Base-by-base conservation (phyloP, 1,140 invertebrate genomes). In the Tyrophagus putrescentiae region DNA sequence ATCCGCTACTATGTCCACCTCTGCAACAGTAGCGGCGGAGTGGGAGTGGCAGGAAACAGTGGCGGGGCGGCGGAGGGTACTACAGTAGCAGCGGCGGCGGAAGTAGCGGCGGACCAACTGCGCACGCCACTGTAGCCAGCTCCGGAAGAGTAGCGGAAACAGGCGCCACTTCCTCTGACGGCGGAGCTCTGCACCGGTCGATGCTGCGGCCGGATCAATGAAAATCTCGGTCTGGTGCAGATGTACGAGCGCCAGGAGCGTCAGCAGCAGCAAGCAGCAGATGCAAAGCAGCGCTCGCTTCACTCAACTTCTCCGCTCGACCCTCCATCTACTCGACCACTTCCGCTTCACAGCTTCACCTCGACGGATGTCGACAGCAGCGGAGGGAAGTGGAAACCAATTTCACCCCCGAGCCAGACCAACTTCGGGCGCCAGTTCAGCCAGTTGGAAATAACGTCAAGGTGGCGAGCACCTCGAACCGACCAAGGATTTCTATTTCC, bases 1-100 rank as follows among this genome's bases (percentile, higher is more conserved):
- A 83, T 89, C 44, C 80, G 84, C 64, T 87, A 84, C 68, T 87
- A 91, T 65, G 76, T 90, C 61, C 80, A 76, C 18, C 70, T 84
- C 5, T 85, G 83, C 23, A 39, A 33, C 29, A 52, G 21, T 18
- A n/a, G 11, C 34, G 28, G 0, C 23, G 13, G 4, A 25, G 13
- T 6, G n/a, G 16, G 21, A 42, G 6, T 16, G 32, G 16, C 16
- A 25, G 16, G 7, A 13, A 58, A 7, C 56, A 57, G 7, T 50
- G 23, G 9, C 13, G 18, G n/a, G n/a, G n/a, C n/a, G n/a, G n/a
- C n/a, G n/a, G n/a, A n/a, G n/a, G n/a, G n/a, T n/a, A n/a, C n/a
- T n/a, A 58, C n/a, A 3, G n/a, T n/a, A 50, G 16, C 56, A 4
- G 13, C 39, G 4, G 6, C 41, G 6, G 23, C 25, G 9, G 28